Evolutionary conservation across 2,888 invertebrate species (phyloP), one percentile per base, ranked within the genome.

Genomic region (Horisme vitalbata): DNA sequence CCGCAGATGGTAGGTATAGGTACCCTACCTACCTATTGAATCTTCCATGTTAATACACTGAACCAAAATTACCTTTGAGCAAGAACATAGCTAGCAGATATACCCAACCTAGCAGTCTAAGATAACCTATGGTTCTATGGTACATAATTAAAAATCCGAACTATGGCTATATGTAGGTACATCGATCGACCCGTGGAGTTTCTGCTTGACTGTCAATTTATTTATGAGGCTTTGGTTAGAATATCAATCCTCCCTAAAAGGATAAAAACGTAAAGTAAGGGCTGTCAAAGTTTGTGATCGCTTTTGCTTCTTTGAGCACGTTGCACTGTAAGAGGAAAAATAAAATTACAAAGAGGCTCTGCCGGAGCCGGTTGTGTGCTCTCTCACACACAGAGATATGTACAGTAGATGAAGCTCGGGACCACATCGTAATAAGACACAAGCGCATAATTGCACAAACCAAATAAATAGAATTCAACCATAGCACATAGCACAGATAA

Each of bases 291-390:
- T 65, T 65, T 63, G 66, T 61, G 65, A 73, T 65, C 65, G 69
- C 68, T 71, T 72, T 75, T 74, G 68, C 69, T 50, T 38, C 52
- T 23, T 38, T 43, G 37, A 31, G 33, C 67, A 68, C 67, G 69
- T 61, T 73, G 66, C 68, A 70, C 74, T 75, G 71, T 71, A 82
- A 69, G 68, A 83, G 82, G 81, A 84, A 86, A 87, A 88, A 85
- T 79, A 84, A 86, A 84, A 82, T 69, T 68, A 85, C 76, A 84
- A 86, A 82, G 85, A 84, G 84, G 77, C 79, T 79, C 61, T 68
- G 78, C 78, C 36, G 63, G 72, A 73, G 81, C 76, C 68, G 71
- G 66, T 83, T 79, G 78, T 78, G 77, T 78, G 82, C 71, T 62
- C 70, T 63, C 68, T 61, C 68, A 76, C 75, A 81, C 77, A 79